These are phyloP conservation scores for Physella acuta DNA, from an alignment of 1,140 invertebrate genomes.

Conservation along the genomic window DNA sequence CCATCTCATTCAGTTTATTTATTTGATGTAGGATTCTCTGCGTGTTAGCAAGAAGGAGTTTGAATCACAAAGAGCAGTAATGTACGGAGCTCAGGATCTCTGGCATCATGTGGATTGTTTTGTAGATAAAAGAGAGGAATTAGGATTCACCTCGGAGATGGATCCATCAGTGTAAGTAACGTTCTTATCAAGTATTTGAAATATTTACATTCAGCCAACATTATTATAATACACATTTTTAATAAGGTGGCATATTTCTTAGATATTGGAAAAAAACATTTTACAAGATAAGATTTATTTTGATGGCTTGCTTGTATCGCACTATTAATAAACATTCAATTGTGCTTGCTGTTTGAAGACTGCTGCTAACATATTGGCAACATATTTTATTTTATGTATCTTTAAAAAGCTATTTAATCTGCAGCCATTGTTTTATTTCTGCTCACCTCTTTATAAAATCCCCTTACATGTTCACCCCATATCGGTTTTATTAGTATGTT, in stretches of 20 bases:
- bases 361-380: no score
- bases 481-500: no score
- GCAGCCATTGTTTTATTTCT: no score
- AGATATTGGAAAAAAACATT: background rate
- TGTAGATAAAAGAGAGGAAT: conserved; percentile 72
- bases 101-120: conserved; percentile 97
- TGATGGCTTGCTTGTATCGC: no score
- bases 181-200: conserved; percentile 9
- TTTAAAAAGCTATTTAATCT: no score
- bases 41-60: conserved; percentile 85
- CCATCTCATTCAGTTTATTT: no score
- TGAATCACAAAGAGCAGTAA: conserved; percentile 76
- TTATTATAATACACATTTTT: background rate
- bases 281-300: no score
- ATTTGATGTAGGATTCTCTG: conserved; percentile 68
- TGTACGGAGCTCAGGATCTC: conserved; percentile 71
- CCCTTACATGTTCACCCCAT: no score
- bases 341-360: no score
- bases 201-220: background rate
- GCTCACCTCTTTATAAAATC: no score
- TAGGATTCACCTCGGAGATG: conserved; percentile 67
- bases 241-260: background rate
- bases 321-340: no score
- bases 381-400: no score
- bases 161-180: conserved; percentile 44